Evolutionary conservation across 2,113 vertebrate species (phyloP), one percentile per base, ranked within the genome.

Genomic region (Phoenicopterus ruber): DNA sequence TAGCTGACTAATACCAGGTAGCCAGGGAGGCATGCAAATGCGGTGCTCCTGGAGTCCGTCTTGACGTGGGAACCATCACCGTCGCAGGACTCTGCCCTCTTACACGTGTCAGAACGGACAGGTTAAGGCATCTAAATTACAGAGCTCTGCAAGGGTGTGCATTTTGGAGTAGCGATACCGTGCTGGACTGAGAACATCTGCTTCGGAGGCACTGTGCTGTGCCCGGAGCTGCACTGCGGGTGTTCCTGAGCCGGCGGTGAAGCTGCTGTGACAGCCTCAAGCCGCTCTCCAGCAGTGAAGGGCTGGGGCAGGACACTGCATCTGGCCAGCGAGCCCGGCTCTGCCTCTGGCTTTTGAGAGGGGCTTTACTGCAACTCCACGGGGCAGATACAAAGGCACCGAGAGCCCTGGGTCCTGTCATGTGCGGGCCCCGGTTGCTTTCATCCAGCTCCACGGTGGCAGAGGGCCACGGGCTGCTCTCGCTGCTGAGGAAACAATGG

Each of bases 281-380:
- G 32, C 55, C 1, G 1, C 0, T 5, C 11, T 44, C 38, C 38
- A 8, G 62, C 1, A 0, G 13, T 0, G 29, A 38, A 10, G 83
- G 28, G 12, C 71, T 31, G 24, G 36, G 14, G 8, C 61, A n/a
- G 83, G 76, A 40, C 63, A 1, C 19, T 12, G 54, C 2, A 1
- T 7, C 38, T 24, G 52, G 32, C 36, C 47, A 3, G 47, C 0
- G 2, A 72, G 81, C 52, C 29, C 3, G 1, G 54, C 59, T 36
- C 61, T 31, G 34, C 42, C 65, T 24, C 54, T 72, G 25, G 59
- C 80, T 8, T 10, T 5, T 21, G 22, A 25, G 11, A 21, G 42
- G 10, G 29, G 59, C 40, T 77, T 26, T 6, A 5, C 49, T 31
- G 61, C 55, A 17, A 28, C 46, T 26, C 40, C 10, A 0, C 0